A percentile compares a stretch with the other conserved stretches of the same genome.
phyloP scores from a whole-genome alignment of 2,113 vertebrate genomes.

The Rhabdomys dilectus region DNA sequence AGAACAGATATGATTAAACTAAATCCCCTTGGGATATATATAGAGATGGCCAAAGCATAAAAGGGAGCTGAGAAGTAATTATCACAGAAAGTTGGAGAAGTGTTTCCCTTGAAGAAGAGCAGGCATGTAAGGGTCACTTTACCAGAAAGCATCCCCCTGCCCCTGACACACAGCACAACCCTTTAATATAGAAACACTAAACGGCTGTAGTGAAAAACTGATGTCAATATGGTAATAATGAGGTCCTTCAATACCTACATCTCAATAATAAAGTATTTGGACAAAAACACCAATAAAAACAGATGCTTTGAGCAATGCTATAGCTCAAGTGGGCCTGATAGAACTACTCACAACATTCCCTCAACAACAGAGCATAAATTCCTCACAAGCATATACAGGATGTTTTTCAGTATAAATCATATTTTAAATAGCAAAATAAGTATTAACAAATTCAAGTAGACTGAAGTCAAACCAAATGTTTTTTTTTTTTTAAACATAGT shows the following conservation, averaged over 20 bases:
- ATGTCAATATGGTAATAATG: background rate
- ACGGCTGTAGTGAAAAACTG: background rate
- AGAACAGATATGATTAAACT: conserved; percentile 16
- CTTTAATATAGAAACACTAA: background rate
- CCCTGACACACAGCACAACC: background rate
- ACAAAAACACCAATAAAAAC: background rate
- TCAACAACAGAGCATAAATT: background rate
- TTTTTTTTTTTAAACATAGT: background rate
- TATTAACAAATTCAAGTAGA: background rate
- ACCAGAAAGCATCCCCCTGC: background rate
- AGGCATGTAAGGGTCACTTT: too few species aligned
- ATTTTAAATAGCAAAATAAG: background rate
- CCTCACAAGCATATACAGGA: background rate
- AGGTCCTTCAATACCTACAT: background rate
- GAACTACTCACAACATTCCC: background rate
- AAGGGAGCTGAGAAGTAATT: background rate
- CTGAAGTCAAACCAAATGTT: background rate
- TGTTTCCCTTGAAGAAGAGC: background rate
- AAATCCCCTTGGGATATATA: background rate
- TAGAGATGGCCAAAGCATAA: background rate
- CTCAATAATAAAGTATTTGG: background rate
- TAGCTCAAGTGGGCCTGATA: background rate
- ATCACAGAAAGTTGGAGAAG: background rate
- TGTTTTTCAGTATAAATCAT: background rate
- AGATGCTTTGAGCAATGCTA: background rate